These are phyloP conservation scores for Gobio gobio DNA, from an alignment of 2,113 vertebrate genomes.

Conservation along the genomic window DNA sequence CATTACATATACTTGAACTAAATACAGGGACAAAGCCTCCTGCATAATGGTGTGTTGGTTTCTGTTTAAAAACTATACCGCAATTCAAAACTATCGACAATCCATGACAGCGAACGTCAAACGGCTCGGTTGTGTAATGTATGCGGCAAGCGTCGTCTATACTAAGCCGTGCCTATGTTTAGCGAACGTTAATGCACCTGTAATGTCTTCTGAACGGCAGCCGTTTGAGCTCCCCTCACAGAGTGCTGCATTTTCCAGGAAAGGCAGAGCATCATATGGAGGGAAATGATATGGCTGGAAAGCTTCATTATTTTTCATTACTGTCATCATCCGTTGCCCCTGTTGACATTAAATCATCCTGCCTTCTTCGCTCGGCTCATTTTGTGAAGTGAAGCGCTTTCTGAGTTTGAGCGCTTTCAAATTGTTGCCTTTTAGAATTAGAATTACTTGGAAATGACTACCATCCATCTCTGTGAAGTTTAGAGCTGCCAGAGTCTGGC, in stretches of 20 bases:
- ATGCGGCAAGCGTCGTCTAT: neutral
- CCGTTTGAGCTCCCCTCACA: neutral
- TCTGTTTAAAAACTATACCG: too few relatives aligned
- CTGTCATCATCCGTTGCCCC: neutral
- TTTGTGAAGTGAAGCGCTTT: neutral
- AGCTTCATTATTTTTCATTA: slow-evolving; percentile 12
- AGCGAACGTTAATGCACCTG: neutral
- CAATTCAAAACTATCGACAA: too few relatives aligned
- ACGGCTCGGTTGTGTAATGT: neutral
- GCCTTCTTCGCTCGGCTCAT: neutral
- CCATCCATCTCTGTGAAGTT: neutral
- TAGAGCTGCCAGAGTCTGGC: neutral
- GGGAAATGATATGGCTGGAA: neutral
- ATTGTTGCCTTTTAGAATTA: neutral
- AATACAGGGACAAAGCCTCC: neutral
- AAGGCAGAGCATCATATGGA: neutral
- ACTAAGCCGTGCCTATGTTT: neutral
- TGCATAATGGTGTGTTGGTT: neutral
- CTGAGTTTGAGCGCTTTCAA: neutral
- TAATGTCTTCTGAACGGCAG: neutral
- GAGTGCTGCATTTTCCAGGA: neutral
- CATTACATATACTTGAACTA: too few relatives aligned
- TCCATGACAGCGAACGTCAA: neutral
- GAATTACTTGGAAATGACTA: slow-evolving; percentile 15
- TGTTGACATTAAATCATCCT: neutral